phyloP scores from a whole-genome alignment of 1,140 invertebrate genomes.

The Pemphigus obesinymphae region DNA sequence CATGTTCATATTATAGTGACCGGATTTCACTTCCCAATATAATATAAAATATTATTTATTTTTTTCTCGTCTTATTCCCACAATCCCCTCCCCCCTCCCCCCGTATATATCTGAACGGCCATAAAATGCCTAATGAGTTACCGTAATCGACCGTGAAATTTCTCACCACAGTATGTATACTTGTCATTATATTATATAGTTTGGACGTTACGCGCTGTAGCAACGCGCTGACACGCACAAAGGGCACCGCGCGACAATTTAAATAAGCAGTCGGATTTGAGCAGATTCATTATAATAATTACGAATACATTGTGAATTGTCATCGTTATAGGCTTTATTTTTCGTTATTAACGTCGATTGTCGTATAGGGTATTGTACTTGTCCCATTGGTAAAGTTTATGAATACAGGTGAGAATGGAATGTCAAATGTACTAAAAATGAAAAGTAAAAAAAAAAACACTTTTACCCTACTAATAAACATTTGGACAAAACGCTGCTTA shows the following conservation, averaged over 20 bases:
- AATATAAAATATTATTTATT: background rate
- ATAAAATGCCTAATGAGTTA: background rate
- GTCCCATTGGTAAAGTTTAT: too few relatives aligned
- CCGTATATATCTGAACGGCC: too few relatives aligned
- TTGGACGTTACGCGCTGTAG: background rate
- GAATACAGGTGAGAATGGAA: too few relatives aligned
- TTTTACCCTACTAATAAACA: too few relatives aligned
- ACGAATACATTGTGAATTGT: background rate
- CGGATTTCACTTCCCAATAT: background rate
- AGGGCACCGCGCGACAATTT: background rate
- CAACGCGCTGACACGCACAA: background rate
- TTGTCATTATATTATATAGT: background rate
- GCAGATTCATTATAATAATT: background rate
- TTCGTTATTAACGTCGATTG: background rate
- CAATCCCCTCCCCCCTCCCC: background rate
- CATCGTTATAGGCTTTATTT: background rate
- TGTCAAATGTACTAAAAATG: too few relatives aligned
- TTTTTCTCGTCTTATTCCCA: background rate
- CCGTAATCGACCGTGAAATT: background rate
- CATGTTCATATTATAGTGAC: background rate
- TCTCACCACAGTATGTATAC: background rate
- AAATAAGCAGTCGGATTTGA: background rate
- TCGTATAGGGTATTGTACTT: too few relatives aligned
- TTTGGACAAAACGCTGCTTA: too few relatives aligned
- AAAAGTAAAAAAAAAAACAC: too few relatives aligned